phyloP scores from a whole-genome alignment of 2,113 vertebrate genomes.

The Tetrax tetrax region DNA sequence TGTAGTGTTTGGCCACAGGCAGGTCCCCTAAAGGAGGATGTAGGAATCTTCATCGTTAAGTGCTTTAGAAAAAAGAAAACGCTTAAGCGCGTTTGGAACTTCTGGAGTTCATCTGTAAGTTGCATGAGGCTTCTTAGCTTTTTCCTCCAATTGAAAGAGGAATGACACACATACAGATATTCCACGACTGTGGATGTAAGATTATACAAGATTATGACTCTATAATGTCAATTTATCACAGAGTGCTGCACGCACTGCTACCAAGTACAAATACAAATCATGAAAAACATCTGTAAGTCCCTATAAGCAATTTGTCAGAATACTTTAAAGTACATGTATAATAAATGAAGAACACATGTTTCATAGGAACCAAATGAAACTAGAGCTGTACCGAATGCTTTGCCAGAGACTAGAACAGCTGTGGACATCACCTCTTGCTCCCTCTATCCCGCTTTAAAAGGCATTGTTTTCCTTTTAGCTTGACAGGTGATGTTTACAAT shows the following conservation, averaged over 20 bases:
- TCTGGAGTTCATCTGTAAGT: not conserved
- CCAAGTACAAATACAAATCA: constrained; percentile 62
- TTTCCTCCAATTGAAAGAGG: not conserved
- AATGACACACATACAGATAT: not conserved
- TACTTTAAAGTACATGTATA: constrained; percentile 62
- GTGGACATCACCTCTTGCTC: constrained; percentile 54
- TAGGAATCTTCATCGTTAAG: not conserved
- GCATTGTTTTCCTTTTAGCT: constrained; percentile 44
- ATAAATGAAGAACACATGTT: constrained; percentile 77
- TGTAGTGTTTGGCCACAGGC: not conserved
- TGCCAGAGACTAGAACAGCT: constrained; percentile 72
- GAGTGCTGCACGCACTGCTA: constrained; percentile 24
- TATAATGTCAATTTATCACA: not conserved
- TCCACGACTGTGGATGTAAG: not conserved
- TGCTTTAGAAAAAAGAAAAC: not conserved
- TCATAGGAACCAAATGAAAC: constrained; percentile 72
- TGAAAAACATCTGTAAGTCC: constrained; percentile 64
- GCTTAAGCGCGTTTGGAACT: not conserved
- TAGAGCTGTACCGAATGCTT: constrained; percentile 61
- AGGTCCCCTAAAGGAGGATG: not conserved
- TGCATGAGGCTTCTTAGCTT: not conserved
- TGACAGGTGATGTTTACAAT: constrained; percentile 65
- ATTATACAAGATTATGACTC: constrained; percentile 9
- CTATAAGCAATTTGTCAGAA: constrained; percentile 73
- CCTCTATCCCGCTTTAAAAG: constrained; percentile 40